Evolutionary conservation across 2,797 vertebrate species (phyloP), one percentile per base, ranked within the genome.

Genomic region (Coccyzus lansbergi): DNA sequence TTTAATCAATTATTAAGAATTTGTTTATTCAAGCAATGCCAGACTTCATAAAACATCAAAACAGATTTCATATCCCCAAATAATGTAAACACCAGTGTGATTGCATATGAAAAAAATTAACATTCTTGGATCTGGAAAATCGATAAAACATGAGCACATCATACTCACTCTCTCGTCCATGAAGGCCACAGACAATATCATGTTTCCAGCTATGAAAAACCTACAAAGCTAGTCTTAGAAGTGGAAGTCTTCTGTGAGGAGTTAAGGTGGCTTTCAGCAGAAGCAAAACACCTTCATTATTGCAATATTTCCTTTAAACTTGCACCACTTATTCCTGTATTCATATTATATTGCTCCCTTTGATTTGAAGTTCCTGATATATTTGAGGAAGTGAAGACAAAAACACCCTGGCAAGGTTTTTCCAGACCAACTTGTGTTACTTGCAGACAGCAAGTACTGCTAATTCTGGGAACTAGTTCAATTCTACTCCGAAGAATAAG

Each of bases 1-100:
- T 94, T 88, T 95, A 96, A 97, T 97, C 97, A 97, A 90, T 97
- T 97, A 97, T 97, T 97, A 96, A 97, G 94, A 97, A 94, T 94
- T 74, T 93, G 78, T 97, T 96, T 97, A 94, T 95, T 92, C 79
- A 85, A 95, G 94, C 86, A 94, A 94, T 86, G 97, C 97, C 97
- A 97, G 96, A 94, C 85, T 94, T 92, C 92, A 94, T 96, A 96
- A 97, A 97, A 95, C 93, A 91, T 86, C 75, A 92, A 93, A 97
- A 97, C 92, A 95, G 91, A 94, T 84, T 96, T 96, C 93, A 95
- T 88, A 96, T 96, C 91, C 69, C 91, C 91, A 97, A 97, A 97
- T 95, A 91, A 88, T 69, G 83, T 96, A 96, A 96, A 96, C 31
- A 92, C 53, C 38, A 58, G 14, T 74, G 82, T 87, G 90, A 83